Evolutionary conservation across 2,888 invertebrate species (phyloP).

Genomic region (Leptinotarsa juncta): DNA sequence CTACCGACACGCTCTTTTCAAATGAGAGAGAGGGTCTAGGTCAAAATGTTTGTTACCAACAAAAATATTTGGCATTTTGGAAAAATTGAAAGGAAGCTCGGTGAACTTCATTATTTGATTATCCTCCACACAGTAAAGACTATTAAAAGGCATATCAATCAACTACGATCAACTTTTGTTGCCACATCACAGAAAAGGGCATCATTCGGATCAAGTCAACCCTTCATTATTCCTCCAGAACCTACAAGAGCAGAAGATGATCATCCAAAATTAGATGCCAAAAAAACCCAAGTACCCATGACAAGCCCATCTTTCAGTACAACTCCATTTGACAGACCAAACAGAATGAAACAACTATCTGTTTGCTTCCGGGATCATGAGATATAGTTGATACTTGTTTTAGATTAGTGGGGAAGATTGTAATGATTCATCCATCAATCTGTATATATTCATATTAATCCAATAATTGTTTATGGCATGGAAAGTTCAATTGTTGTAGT

Average conservation of each 20-base stretch:
- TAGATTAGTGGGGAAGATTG: background rate
- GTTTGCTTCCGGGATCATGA: background rate
- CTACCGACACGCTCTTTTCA: background rate
- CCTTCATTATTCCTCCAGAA: background rate
- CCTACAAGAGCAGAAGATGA: background rate
- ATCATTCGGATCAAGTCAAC: background rate
- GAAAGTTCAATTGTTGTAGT: no score
- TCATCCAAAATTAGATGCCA: background rate
- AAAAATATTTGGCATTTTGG: constrained; percentile 11
- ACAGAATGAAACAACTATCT: background rate
- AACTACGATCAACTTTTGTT: background rate
- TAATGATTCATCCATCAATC: background rate
- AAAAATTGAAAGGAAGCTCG: background rate
- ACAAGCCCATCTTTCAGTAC: background rate
- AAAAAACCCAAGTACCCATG: background rate
- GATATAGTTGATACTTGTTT: background rate
- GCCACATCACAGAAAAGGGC: background rate
- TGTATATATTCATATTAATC: background rate
- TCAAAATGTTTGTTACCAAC: background rate
- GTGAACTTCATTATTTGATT: background rate
- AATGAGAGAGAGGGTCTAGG: constrained; percentile 7
- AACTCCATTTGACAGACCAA: background rate
- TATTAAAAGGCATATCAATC: background rate
- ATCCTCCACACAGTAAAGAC: background rate
- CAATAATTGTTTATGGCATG: no score